Percentiles rank a stretch among this genome's conserved stretches.
These are phyloP conservation scores for Acleris cristana DNA, from an alignment of 2,888 invertebrate genomes.

Conservation along the genomic window DNA sequence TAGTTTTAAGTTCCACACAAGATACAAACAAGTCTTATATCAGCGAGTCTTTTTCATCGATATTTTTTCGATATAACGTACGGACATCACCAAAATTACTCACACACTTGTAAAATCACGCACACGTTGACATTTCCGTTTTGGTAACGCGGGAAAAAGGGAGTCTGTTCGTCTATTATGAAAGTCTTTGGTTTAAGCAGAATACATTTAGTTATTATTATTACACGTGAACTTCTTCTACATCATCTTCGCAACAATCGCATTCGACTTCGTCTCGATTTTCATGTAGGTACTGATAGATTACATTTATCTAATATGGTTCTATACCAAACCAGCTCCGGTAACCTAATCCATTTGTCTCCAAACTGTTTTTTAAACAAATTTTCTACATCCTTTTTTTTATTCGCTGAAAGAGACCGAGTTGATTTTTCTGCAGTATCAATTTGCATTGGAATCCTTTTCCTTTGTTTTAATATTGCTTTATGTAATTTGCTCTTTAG, in stretches of 20 bases:
- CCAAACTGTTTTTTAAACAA: neutral
- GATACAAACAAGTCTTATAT: too few species aligned
- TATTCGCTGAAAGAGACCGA: conserved; percentile 3
- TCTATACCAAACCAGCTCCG: conserved; percentile 9
- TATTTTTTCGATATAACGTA: too few species aligned
- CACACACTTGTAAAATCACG: too few species aligned
- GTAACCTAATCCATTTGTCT: neutral
- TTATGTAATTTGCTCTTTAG: conserved; percentile 9
- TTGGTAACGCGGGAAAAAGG: too few species aligned
- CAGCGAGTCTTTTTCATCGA: too few species aligned
- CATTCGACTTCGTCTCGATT: conserved; percentile 2
- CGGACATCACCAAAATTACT: too few species aligned
- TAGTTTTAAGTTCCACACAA: too few species aligned
- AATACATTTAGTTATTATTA: too few species aligned
- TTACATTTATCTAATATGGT: conserved; percentile 9
- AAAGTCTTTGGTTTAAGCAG: neutral
- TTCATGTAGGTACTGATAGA: conserved; percentile 1
- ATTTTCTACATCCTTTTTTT: conserved; percentile 1
- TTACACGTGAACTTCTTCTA: neutral
- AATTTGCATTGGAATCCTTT: conserved; percentile 10
- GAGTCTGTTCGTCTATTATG: too few species aligned
- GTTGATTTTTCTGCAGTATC: neutral
- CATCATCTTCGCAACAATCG: conserved; percentile 8
- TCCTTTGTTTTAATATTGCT: conserved; percentile 10
- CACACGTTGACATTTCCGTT: too few species aligned